A percentile compares a stretch with the other conserved stretches of the same genome.
Evolutionary conservation across 2,797 vertebrate species (phyloP).

Genomic region (Ctenochaetus hawaiiensis): DNA sequence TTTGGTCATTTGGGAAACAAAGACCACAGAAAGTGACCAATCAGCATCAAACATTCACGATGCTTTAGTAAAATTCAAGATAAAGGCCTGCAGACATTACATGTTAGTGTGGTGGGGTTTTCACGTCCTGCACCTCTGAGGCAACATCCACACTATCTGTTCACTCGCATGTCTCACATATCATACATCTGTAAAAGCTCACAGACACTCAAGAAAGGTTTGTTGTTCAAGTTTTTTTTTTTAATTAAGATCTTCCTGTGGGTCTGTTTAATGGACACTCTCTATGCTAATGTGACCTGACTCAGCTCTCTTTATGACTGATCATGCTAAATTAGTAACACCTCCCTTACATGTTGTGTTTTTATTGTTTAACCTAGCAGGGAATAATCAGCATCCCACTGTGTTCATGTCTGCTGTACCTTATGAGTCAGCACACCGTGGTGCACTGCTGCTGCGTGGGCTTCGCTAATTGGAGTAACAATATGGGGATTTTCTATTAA

Average conservation of each 20-base stretch:
- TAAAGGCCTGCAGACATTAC: not conserved
- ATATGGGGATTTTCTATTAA: not conserved
- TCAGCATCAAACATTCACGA: slow-evolving; percentile 1
- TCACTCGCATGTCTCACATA: not conserved
- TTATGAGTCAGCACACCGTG: not conserved
- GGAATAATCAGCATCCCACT: not conserved
- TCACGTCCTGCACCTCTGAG: too few species aligned
- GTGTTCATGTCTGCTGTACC: not conserved
- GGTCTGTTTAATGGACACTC: too few species aligned
- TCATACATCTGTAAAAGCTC: not conserved
- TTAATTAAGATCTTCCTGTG: too few species aligned
- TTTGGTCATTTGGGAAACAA: not conserved
- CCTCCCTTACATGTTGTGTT: not conserved
- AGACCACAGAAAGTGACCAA: not conserved
- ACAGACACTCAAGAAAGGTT: not conserved
- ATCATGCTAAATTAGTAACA: not conserved
- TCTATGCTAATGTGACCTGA: too few species aligned
- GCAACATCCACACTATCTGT: not conserved
- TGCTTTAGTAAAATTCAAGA: not conserved
- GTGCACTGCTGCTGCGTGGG: not conserved
- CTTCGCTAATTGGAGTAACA: not conserved
- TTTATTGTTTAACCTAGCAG: not conserved
- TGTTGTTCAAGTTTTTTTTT: too few species aligned
- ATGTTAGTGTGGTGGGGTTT: not conserved
- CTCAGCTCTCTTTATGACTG: too few species aligned